Conservation (phyloP, 2,797 vertebrate species). For the Numenius phaeopus region DNA sequence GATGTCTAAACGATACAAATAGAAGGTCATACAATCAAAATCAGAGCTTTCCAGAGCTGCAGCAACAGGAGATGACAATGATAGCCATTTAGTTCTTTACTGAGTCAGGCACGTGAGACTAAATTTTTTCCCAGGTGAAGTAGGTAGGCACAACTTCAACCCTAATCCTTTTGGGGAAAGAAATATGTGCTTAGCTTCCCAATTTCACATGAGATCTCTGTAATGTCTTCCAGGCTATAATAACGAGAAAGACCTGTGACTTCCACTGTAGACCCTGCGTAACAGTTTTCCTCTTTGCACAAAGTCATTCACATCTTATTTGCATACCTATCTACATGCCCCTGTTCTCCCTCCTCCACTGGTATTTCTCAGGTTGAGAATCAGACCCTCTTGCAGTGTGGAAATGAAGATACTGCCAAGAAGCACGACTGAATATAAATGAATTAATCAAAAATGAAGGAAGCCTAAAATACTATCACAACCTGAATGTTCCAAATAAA, state of each 20-base stretch:
- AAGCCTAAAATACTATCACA: not conserved
- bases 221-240: not conserved
- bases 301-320: not conserved
- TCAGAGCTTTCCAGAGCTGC: not conserved
- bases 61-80: not conserved
- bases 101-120: not conserved
- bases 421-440: not conserved
- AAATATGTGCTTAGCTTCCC: not conserved
- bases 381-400: not conserved
- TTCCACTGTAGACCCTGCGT: not conserved
- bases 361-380: not conserved
- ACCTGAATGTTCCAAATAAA: not conserved
- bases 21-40: not conserved
- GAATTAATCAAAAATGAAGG: not conserved
- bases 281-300: not conserved
- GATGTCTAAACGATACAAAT: not conserved
- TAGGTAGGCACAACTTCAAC: not conserved
- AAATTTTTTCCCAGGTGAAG: not conserved
- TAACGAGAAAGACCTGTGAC: not conserved
- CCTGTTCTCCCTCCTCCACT: not conserved
- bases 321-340: not conserved
- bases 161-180: not conserved
- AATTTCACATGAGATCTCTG: not conserved
- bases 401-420: not conserved
- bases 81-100: not conserved